These are phyloP conservation scores for Dipodomys ordii DNA, from an alignment of 2,113 vertebrate genomes.

Conservation along the genomic window DNA sequence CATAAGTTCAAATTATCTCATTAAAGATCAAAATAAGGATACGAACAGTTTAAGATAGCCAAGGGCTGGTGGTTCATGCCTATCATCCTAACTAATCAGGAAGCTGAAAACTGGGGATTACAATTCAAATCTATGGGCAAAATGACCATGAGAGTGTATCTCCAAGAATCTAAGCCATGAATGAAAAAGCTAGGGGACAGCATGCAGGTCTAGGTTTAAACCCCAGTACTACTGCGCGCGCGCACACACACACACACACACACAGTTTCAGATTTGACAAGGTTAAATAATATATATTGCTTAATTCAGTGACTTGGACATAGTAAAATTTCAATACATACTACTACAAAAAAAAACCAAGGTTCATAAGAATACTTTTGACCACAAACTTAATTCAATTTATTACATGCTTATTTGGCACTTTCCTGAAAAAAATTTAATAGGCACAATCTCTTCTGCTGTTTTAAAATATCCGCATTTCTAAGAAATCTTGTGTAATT, in stretches of 20 bases:
- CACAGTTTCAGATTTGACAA: neutral
- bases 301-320: neutral
- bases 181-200: no score
- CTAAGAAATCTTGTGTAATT: slow-evolving; percentile 66
- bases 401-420: slow-evolving; percentile 51
- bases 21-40: no score
- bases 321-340: neutral
- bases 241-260: no score
- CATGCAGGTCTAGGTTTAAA: no score
- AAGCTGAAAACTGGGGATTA: no score
- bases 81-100: no score
- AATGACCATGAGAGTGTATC: no score
- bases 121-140: no score
- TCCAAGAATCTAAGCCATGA: no score
- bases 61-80: no score
- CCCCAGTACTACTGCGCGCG: no score
- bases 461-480: slow-evolving; percentile 60
- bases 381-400: slow-evolving; percentile 22
- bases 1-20: neutral
- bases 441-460: slow-evolving; percentile 42
- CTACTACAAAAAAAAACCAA: neutral
- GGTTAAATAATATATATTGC: neutral
- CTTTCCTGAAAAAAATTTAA: slow-evolving; percentile 15
- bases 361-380: neutral
- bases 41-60: no score